These are phyloP conservation scores for Arion vulgaris DNA, from an alignment of 1,140 invertebrate species.

Conservation along the genomic window DNA sequence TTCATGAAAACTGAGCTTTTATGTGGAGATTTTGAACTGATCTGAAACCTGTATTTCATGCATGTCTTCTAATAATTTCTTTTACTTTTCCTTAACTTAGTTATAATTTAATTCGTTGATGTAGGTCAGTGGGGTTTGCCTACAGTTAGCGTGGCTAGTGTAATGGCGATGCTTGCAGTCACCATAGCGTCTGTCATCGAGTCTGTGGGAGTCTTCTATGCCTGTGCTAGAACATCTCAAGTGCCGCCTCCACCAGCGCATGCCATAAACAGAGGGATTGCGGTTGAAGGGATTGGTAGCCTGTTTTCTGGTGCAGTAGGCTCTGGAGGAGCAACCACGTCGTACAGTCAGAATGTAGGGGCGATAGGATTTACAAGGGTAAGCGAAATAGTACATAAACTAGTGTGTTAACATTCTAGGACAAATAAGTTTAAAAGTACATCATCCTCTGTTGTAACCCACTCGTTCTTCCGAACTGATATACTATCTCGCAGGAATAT, in stretches of 20 bases:
- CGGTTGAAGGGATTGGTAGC: conserved; percentile 87
- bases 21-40: too few relatives aligned
- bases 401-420: not conserved
- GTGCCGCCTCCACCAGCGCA: conserved; percentile 87
- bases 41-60: too few relatives aligned
- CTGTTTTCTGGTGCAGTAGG: conserved; percentile 87
- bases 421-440: not conserved
- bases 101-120: too few relatives aligned
- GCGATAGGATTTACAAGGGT: conserved; percentile 84
- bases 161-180: conserved; percentile 88
- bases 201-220: conserved; percentile 91
- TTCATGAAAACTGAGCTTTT: too few relatives aligned
- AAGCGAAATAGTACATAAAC: not conserved
- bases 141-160: conserved; percentile 81
- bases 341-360: conserved; percentile 88
- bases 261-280: conserved; percentile 78
- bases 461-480: not conserved
- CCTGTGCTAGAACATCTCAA: conserved; percentile 85
- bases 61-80: too few relatives aligned
- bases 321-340: conserved; percentile 88
- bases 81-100: too few relatives aligned
- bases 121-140: conserved; percentile 90
- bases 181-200: conserved; percentile 89
- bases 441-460: not conserved
- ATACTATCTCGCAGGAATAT: too few relatives aligned